Evolutionary conservation across 2,888 invertebrate species (phyloP).

Genomic region (Drosophila anomalata): DNA sequence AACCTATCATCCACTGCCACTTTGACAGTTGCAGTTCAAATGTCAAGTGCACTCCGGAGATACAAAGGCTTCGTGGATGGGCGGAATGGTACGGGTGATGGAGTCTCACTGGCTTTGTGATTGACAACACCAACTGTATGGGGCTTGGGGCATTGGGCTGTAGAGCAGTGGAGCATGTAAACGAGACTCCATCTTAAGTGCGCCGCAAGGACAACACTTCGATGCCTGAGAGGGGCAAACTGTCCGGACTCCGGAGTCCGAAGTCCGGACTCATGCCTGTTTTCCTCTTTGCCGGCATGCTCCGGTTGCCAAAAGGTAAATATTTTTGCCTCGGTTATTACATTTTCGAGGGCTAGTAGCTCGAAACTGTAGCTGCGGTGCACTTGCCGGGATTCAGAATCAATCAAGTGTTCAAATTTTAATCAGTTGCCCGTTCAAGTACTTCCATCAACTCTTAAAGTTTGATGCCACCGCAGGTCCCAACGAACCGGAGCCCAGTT

Average conservation of each 20-base stretch:
- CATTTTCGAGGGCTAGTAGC: slow-evolving; percentile 50
- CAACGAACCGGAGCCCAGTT: slow-evolving; percentile 12
- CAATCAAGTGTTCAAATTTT: slow-evolving; percentile 74
- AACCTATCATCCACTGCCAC: slow-evolving; percentile 32
- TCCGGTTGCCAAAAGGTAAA: slow-evolving; percentile 71
- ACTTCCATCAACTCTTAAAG: slow-evolving; percentile 61
- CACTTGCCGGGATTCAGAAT: slow-evolving; percentile 52
- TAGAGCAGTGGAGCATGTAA: slow-evolving; percentile 63
- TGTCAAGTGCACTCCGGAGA: slow-evolving; percentile 68
- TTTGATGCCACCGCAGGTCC: slow-evolving; percentile 58
- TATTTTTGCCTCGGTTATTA: slow-evolving; percentile 73
- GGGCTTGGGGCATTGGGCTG: neutral
- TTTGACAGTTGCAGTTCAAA: slow-evolving; percentile 76
- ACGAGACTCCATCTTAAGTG: slow-evolving; percentile 60
- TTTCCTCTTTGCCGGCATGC: slow-evolving; percentile 35
- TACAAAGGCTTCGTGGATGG: slow-evolving; percentile 15
- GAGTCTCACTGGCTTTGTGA: slow-evolving; percentile 54
- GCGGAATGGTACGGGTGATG: neutral
- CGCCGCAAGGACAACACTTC: slow-evolving; percentile 38
- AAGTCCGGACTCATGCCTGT: neutral
- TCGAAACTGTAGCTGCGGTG: slow-evolving; percentile 5
- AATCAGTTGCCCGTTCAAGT: slow-evolving; percentile 63
- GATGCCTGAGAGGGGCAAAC: neutral
- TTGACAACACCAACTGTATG: slow-evolving; percentile 49
- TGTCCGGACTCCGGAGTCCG: slow-evolving; percentile 39